Percentiles rank a stretch among this genome's conserved stretches.
Evolutionary conservation across 2,888 invertebrate genomes (phyloP).

Genomic region (Iphiclides podalirius): DNA sequence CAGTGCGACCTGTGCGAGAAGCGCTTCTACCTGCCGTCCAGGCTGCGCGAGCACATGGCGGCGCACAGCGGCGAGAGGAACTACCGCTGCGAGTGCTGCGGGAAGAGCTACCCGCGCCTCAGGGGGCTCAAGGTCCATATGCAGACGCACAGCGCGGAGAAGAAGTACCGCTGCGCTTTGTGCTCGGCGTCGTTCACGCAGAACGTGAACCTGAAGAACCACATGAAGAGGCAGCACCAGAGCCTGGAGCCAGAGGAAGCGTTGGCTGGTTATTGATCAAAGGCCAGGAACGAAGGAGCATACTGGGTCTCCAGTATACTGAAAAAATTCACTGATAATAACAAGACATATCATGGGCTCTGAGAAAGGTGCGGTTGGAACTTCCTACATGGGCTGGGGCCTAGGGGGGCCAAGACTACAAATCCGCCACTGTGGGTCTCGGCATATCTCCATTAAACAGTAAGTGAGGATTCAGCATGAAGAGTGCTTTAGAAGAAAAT

Average conservation of each 20-base stretch:
- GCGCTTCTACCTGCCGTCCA: constrained; percentile 68
- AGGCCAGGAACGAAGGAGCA: too few relatives aligned
- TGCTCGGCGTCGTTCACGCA: constrained; percentile 79
- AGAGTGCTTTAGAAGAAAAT: too few relatives aligned
- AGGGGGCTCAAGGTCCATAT: constrained; percentile 75
- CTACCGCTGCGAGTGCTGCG: constrained; percentile 62
- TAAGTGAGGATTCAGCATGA: too few relatives aligned
- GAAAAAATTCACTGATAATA: too few relatives aligned
- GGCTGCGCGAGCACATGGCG: constrained; percentile 65
- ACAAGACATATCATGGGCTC: too few relatives aligned
- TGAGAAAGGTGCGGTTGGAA: too few relatives aligned
- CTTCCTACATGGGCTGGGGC: too few relatives aligned
- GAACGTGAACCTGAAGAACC: constrained; percentile 77
- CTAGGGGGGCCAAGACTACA: too few relatives aligned
- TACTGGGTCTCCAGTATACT: too few relatives aligned
- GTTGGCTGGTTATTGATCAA: too few relatives aligned
- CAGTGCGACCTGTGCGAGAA: constrained; percentile 77
- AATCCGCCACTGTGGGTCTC: too few relatives aligned
- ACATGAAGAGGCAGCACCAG: constrained; percentile 71
- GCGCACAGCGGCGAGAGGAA: constrained; percentile 66
- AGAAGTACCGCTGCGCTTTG: constrained; percentile 71
- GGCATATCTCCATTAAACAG: too few relatives aligned
- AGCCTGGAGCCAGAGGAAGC: constrained; percentile 39
- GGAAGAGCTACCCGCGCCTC: constrained; percentile 62
- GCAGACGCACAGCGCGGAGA: constrained; percentile 75